Base-by-base conservation (phyloP, 2,888 invertebrate species). In the Scelioninae gen. 2 region DNA sequence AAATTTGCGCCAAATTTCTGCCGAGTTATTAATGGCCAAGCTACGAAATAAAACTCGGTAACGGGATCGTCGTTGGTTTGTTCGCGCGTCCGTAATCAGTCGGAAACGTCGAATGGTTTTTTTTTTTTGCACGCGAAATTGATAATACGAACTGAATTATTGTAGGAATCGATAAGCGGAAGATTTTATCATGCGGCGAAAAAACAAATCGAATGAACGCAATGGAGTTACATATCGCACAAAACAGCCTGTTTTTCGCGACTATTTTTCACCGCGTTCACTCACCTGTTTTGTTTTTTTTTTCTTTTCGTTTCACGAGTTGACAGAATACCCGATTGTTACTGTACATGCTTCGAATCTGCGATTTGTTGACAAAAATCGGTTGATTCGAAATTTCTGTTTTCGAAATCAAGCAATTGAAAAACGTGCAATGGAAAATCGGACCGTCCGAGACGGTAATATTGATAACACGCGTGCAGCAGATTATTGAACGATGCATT, bases 161-260 rank as follows among this genome's bases (percentile, higher is more conserved):
- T 64, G 70, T 37, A 41, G 41, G 35, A 55, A 72, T 72, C 43
- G 72, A 72, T 65, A 65, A 72, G 71, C 64, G 64, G 31, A 46
- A 43, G 65, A 72, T 65, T 72, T 72, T 72, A 72, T 72, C 72
- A 39, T n/a, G 53, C 48, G 58, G 37, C 39, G 52, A 71, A 58
- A 58, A 43, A 64, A 58, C 64, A 53, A 60, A 60, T 60, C 72
- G 65, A 65, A 65, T 31, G 41, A 52, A 37, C 57, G 61, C 46
- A 46, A 15, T 41, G 18, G 19, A 52, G 52, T 45, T 52, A 52
- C 64, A 71, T 28, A 55, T 41, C 31, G 55, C 48, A 19, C 28
- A 25, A 41, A 48, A 70, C 64, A 39, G 50, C 55, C 57, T 55
- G 57, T 48, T 50, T 71, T 28, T 52, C 55, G 41, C 50, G 50